Percentiles rank a stretch among this genome's conserved stretches.
These are phyloP conservation scores for Illadopsis cleaveri DNA, from an alignment of 2,113 vertebrate species.

Conservation along the genomic window DNA sequence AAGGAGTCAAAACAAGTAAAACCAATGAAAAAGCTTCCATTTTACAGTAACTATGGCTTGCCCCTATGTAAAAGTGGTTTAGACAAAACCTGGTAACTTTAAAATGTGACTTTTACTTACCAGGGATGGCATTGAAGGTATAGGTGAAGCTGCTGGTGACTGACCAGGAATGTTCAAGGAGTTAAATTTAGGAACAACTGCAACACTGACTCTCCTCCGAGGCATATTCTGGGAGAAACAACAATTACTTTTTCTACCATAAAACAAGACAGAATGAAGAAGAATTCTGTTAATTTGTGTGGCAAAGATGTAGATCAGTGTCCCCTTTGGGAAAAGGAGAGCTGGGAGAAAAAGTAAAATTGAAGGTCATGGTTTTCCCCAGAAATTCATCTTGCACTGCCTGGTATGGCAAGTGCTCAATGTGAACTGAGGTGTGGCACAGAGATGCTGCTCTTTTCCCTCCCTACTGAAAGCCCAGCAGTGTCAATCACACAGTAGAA, in stretches of 20 bases:
- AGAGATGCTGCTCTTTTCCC: not conserved
- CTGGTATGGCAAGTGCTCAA: not conserved
- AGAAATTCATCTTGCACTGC: not conserved
- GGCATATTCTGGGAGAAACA: conserved; percentile 84
- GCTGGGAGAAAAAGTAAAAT: not conserved
- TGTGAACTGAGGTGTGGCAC: not conserved
- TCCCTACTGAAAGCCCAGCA: not conserved
- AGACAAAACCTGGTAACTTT: not conserved
- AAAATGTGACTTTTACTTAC: conserved; percentile 71
- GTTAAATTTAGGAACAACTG: conserved; percentile 97
- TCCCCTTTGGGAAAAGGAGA: not conserved
- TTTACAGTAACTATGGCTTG: not conserved
- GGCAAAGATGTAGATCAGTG: not conserved
- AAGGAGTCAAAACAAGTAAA: not conserved
- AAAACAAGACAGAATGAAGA: not conserved
- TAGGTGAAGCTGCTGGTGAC: conserved; percentile 70
- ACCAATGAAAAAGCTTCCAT: not conserved
- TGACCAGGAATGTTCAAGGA: conserved; percentile 91
- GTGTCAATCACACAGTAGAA: not conserved
- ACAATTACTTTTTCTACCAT: not conserved
- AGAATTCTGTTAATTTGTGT: not conserved
- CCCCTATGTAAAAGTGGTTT: not conserved
- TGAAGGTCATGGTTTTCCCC: not conserved
- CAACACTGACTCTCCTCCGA: conserved; percentile 94
- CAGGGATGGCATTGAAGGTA: conserved; percentile 80